phyloP scores from a whole-genome alignment of 2,888 invertebrate species.

The Sceliomorpha sp. region DNA sequence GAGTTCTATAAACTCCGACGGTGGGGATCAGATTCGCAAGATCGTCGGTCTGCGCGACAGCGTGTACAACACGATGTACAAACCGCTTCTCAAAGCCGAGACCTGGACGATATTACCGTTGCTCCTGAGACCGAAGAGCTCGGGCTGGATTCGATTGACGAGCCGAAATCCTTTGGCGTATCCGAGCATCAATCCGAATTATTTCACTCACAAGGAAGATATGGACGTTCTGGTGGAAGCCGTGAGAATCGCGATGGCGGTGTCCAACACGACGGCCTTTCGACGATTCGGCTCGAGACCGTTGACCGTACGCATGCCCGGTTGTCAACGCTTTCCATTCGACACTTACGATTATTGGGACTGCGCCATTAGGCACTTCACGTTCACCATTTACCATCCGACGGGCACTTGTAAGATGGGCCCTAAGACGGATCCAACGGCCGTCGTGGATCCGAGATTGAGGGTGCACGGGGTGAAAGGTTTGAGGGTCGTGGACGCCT shows the following conservation, averaged over 20 bases:
- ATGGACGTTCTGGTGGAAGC: slow-evolving; percentile 89
- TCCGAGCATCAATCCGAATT: slow-evolving; percentile 95
- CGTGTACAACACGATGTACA: slow-evolving; percentile 92
- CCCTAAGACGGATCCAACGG: slow-evolving; percentile 86
- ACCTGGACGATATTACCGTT: slow-evolving; percentile 92
- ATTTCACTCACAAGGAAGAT: slow-evolving; percentile 92
- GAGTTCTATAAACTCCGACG: slow-evolving; percentile 91
- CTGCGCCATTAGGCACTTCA: slow-evolving; percentile 90
- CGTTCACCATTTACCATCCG: slow-evolving; percentile 91
- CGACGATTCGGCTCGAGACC: slow-evolving; percentile 90
- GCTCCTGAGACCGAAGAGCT: slow-evolving; percentile 91
- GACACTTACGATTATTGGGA: slow-evolving; percentile 93
- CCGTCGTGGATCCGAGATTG: slow-evolving; percentile 90
- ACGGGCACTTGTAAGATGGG: slow-evolving; percentile 94
- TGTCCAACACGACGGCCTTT: slow-evolving; percentile 90
- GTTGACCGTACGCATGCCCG: slow-evolving; percentile 90
- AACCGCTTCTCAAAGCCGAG: slow-evolving; percentile 88
- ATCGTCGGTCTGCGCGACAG: slow-evolving; percentile 89
- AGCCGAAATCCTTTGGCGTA: slow-evolving; percentile 90
- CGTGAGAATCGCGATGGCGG: slow-evolving; percentile 89
- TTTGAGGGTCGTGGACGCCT: slow-evolving; percentile 90
- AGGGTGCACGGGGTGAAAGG: slow-evolving; percentile 89
- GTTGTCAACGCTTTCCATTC: slow-evolving; percentile 87
- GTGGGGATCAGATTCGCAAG: slow-evolving; percentile 88
- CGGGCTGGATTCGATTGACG: slow-evolving; percentile 91